Conservation (phyloP, 2,113 vertebrate genomes). For the Progne subis region DNA sequence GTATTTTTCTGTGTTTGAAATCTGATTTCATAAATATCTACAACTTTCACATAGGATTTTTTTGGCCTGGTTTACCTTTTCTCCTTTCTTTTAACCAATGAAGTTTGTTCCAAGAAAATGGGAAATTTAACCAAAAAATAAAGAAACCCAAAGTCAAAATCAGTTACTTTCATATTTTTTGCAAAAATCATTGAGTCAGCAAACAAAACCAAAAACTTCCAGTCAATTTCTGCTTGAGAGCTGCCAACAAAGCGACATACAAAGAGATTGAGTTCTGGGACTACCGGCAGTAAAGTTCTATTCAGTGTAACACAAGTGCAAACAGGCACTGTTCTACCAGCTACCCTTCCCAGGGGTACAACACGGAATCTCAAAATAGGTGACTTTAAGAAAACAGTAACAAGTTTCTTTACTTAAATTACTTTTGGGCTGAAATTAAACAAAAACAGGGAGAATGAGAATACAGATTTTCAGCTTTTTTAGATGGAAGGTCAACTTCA, state of each 20-base stretch:
- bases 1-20: background rate
- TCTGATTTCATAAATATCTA: background rate
- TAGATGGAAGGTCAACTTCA: background rate
- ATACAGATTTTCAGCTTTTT: background rate
- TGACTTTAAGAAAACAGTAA: background rate
- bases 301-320: background rate
- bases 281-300: background rate
- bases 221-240: background rate
- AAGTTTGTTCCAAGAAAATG: background rate
- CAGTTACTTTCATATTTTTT: background rate
- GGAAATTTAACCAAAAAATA: background rate
- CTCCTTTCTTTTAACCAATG: background rate
- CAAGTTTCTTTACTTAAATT: background rate
- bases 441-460: background rate
- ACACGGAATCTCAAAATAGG: background rate
- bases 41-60: background rate
- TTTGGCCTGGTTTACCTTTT: background rate
- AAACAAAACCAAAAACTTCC: background rate
- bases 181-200: background rate
- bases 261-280: background rate
- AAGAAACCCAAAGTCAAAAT: background rate
- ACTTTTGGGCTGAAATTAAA: background rate
- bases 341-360: background rate
- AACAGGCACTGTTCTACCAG: background rate
- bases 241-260: background rate